A percentile compares a stretch with the other conserved stretches of the same genome.
These are phyloP conservation scores for Sinopyrophorus schimmeli DNA, from an alignment of 2,888 invertebrate genomes.

Conservation along the genomic window DNA sequence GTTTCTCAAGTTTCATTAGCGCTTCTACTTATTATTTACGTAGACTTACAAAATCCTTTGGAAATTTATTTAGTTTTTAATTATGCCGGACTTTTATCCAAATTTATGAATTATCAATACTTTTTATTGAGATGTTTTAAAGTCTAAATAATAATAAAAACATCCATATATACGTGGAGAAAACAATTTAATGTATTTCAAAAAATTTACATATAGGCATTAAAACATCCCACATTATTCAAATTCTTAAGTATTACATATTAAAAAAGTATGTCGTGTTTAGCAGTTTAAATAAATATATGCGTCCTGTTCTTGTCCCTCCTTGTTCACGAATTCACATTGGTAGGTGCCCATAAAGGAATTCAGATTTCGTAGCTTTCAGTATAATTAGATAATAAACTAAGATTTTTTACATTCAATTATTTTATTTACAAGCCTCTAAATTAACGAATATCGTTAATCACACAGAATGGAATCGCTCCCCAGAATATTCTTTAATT, in stretches of 20 bases:
- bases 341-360: slow-evolving; percentile 2
- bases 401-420: slow-evolving; percentile 3
- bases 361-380: slow-evolving; percentile 1
- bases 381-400: slow-evolving; percentile 12
- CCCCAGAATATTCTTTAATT: slow-evolving; percentile 8
- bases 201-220: background rate
- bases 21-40: background rate
- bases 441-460: slow-evolving; percentile 8
- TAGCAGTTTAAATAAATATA: background rate
- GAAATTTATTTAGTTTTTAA: background rate
- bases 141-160: background rate
- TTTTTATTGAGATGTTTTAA: background rate
- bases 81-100: background rate
- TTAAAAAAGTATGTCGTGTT: background rate
- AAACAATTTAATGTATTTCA: slow-evolving; percentile 1
- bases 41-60: background rate
- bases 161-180: background rate
- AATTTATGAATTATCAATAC: slow-evolving; percentile 3
- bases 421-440: background rate
- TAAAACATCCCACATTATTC: background rate
- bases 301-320: too few relatives aligned
- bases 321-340: slow-evolving; percentile 4
- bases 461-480: slow-evolving; percentile 2
- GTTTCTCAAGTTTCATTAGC: slow-evolving; percentile 1
- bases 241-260: background rate